Percentiles rank a stretch among this genome's conserved stretches.
These are phyloP conservation scores for Callaeas wilsoni DNA, from an alignment of 2,113 vertebrate species.

Conservation along the genomic window DNA sequence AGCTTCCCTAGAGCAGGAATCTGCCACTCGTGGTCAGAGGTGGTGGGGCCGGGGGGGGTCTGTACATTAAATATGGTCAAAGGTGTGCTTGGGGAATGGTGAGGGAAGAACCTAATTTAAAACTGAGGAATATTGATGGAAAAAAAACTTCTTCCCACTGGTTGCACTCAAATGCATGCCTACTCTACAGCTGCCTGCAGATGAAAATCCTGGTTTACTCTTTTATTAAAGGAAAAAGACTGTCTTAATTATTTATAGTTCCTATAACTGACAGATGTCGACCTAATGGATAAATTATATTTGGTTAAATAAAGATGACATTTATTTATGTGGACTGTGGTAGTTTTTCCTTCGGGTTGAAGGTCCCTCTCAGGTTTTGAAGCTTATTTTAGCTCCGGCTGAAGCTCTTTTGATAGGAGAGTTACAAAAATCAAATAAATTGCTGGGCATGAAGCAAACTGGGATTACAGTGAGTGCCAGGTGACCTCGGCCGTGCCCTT, in stretches of 20 bases:
- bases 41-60: neutral
- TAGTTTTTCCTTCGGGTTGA: neutral
- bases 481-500: neutral
- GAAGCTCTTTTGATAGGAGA: neutral
- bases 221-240: constrained; percentile 63
- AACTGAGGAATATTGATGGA: neutral
- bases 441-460: neutral
- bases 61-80: neutral
- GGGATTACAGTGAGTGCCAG: accelerated
- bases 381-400: neutral
- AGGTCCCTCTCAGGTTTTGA: neutral
- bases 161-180: constrained; percentile 57
- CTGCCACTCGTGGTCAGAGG: accelerated
- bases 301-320: constrained; percentile 79
- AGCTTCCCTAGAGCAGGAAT: neutral
- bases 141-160: neutral
- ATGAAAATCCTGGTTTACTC: constrained; percentile 68
- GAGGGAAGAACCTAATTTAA: neutral
- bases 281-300: constrained; percentile 80
- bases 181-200: constrained; percentile 54
- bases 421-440: neutral
- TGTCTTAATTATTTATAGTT: constrained; percentile 80
- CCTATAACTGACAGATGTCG: constrained; percentile 71
- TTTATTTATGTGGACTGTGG: constrained; percentile 72
- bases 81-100: neutral